Conservation (phyloP, 2,797 vertebrate species). For the Chloroceryle inda region DNA sequence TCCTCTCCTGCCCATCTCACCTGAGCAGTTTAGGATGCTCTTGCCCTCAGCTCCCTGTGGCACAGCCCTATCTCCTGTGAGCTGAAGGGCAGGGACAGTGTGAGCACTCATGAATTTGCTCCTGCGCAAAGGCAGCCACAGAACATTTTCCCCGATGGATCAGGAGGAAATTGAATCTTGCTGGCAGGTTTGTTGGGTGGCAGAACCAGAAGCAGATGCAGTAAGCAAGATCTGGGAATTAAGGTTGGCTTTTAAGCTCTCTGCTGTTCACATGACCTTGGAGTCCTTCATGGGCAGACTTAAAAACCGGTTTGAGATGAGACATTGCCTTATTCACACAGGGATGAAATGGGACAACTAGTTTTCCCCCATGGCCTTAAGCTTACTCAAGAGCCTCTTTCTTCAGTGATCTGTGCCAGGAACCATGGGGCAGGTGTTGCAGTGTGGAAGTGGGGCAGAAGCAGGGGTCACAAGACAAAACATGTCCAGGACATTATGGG, state of each 20-base stretch:
- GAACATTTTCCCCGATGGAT: background rate
- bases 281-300: background rate
- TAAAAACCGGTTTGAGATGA: background rate
- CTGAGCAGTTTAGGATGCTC: background rate
- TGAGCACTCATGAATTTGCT: background rate
- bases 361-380: background rate
- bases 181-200: background rate
- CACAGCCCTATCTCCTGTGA: background rate
- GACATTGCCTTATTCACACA: background rate
- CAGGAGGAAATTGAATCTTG: background rate
- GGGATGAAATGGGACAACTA: background rate
- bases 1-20: background rate
- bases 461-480: background rate
- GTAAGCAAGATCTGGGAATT: background rate
- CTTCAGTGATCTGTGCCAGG: background rate
- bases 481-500: background rate
- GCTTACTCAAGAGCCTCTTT: background rate
- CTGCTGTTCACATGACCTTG: background rate
- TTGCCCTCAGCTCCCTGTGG: background rate
- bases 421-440: background rate
- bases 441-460: background rate
- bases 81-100: background rate
- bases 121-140: background rate
- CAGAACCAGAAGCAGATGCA: background rate
- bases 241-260: background rate